Conservation (phyloP, 2,888 invertebrate species). For the Caenorhabditis sulstoni region DNA sequence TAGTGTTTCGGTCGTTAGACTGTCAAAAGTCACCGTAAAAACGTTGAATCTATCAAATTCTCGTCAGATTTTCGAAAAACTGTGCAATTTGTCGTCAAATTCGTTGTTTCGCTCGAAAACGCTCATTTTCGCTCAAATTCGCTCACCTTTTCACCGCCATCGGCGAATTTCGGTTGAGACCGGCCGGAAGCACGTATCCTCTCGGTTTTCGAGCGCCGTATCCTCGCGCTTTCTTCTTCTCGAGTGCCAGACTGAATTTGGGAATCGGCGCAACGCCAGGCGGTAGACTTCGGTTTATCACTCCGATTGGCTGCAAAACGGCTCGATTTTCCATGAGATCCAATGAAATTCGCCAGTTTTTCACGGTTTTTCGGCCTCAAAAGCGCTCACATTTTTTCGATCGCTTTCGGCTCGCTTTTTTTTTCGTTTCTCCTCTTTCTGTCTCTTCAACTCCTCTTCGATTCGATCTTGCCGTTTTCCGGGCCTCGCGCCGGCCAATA, state of each 20-base stretch:
- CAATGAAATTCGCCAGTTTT: too few species aligned
- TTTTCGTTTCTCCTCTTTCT: background rate
- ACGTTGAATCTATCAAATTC: slow-evolving; percentile 30
- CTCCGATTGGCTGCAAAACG: slow-evolving; percentile 1
- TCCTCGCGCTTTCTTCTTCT: background rate
- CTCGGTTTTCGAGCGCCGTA: slow-evolving; percentile 7
- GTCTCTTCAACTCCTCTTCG: background rate
- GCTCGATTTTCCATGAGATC: too few species aligned
- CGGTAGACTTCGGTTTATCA: background rate
- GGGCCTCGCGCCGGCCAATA: slow-evolving; percentile 32
- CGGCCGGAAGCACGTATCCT: too few species aligned
- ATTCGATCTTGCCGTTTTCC: slow-evolving; percentile 26
- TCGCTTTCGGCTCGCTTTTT: slow-evolving; percentile 2
- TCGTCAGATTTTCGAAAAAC: background rate
- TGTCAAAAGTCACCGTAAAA: too few species aligned
- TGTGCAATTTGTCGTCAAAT: too few species aligned
- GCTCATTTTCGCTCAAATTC: too few species aligned
- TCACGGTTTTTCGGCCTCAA: background rate
- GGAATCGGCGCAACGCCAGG: slow-evolving; percentile 6
- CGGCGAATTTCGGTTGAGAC: slow-evolving; percentile 42
- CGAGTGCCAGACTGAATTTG: background rate
- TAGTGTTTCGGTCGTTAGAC: too few species aligned
- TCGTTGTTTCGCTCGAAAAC: too few species aligned
- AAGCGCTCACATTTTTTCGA: slow-evolving; percentile 3
- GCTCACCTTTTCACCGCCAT: slow-evolving; percentile 34